Conservation (phyloP, 2,113 vertebrate genomes). For the Podiceps cristatus region DNA sequence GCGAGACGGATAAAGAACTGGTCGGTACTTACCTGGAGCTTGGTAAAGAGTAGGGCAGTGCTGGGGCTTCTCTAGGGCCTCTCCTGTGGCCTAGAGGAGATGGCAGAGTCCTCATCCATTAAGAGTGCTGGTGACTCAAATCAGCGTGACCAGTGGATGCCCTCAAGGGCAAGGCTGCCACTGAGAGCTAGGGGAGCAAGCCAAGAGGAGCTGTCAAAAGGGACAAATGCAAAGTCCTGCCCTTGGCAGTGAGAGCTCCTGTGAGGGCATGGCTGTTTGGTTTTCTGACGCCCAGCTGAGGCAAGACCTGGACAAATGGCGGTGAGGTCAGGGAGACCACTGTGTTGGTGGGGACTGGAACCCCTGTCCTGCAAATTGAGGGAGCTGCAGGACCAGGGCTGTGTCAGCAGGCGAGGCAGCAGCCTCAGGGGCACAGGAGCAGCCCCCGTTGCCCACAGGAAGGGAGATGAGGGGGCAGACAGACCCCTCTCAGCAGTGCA, state of each 20-base stretch:
- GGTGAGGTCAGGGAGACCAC: not conserved
- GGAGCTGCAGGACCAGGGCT: not conserved
- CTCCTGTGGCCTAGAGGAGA: not conserved
- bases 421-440: not conserved
- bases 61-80: not conserved
- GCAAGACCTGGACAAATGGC: not conserved
- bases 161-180: not conserved
- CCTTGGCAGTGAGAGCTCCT: not conserved
- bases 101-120: not conserved
- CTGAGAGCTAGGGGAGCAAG: not conserved
- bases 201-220: rapidly evolving
- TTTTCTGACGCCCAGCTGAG: not conserved
- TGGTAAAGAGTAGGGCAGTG: rapidly evolving
- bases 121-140: not conserved
- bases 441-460: not conserved
- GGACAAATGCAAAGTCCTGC: not conserved
- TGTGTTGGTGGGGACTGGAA: rapidly evolving
- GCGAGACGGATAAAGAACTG: not conserved
- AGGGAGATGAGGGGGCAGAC: rapidly evolving
- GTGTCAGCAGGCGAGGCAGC: too few species aligned
- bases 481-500: rapidly evolving
- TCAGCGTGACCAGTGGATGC: not conserved
- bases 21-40: not conserved
- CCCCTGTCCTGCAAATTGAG: not conserved
- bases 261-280: not conserved